Base-by-base conservation (phyloP, 1,140 invertebrate genomes). In the Euwallacea similis region DNA sequence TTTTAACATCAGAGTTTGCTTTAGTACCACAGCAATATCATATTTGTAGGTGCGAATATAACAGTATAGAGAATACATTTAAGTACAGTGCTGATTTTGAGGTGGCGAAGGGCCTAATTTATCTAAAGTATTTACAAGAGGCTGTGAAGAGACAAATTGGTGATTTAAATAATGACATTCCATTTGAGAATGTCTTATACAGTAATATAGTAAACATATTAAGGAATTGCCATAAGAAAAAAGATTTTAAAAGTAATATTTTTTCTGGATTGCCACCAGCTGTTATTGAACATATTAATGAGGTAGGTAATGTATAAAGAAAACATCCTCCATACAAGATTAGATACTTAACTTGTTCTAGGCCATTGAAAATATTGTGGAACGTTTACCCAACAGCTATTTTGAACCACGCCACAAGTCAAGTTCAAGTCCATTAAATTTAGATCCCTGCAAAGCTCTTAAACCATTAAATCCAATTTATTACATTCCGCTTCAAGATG, bases 401-500 rank as follows among this genome's bases (percentile, higher is more conserved):
- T 76, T 71, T 69, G 66, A 71, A 66, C 55, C 21, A 21, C 43
- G 43, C 2, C 46, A 46, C 21, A 69, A 33, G n/a, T 33, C 9
- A 46, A 11, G 13, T 43, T 33, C 47, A 41, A 54, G 7, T 47
- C 42, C 42, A 11, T 21, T 53, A 42, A 47, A 42, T 33, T 11
- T 71, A 42, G 54, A 76, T 59, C 64, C 68, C 9, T n/a, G 15
- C 0, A n/a, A 73, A 63, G n/a, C 42, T 21, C 6, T 66, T 0
- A 64, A 73, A 61, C 41, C 58, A 7, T 16, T 73, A 10, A 72
- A 77, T 68, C 66, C 73, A 47, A 62, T 77, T 41, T 77, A 75
- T 69, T 77, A 69, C 46, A 72, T 77, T 47, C 76, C 76, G 1
- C 59, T 76, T 21, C 67, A 44, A 42, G 76, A 77, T 56, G 53